These are phyloP conservation scores for Microtus pennsylvanicus DNA, from an alignment of 2,113 vertebrate genomes.

Conservation along the genomic window DNA sequence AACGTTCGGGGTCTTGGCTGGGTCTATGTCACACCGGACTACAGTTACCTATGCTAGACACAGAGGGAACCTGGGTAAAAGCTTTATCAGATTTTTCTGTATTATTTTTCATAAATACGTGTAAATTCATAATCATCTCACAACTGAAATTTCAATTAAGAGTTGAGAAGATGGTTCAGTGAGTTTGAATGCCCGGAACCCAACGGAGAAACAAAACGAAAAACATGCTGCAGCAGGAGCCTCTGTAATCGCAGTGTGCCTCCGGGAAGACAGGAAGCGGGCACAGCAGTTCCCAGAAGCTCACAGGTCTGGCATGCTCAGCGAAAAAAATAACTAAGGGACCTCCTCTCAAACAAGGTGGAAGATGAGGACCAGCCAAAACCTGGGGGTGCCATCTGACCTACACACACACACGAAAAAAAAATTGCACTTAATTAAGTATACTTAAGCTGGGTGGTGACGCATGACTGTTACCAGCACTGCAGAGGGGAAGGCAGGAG, in stretches of 20 bases:
- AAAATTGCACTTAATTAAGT: not conserved
- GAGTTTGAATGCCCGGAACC: not conserved
- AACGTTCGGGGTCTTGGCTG: not conserved
- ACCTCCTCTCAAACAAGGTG: not conserved
- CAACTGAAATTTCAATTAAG: not conserved
- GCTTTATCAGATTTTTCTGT: not conserved
- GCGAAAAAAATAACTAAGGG: not conserved
- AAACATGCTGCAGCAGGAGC: not conserved
- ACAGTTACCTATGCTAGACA: not conserved
- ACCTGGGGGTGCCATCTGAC: not conserved
- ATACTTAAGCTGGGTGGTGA: not conserved
- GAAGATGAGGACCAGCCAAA: not conserved
- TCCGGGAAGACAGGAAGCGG: not conserved
- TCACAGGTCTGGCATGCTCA: not conserved
- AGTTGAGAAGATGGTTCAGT: not conserved
- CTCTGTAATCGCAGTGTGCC: not conserved
- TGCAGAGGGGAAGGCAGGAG: not conserved
- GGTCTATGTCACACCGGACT: not conserved
- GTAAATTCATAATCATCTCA: conserved; percentile 24
- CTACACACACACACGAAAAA: not conserved
- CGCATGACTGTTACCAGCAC: not conserved
- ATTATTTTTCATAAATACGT: not conserved
- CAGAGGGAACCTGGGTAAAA: not conserved
- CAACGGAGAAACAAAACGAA: not conserved
- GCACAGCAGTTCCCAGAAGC: not conserved